Percentiles rank a stretch among this genome's conserved stretches.
phyloP scores from a whole-genome alignment of 2,113 vertebrate genomes.

The Carettochelys insculpta region DNA sequence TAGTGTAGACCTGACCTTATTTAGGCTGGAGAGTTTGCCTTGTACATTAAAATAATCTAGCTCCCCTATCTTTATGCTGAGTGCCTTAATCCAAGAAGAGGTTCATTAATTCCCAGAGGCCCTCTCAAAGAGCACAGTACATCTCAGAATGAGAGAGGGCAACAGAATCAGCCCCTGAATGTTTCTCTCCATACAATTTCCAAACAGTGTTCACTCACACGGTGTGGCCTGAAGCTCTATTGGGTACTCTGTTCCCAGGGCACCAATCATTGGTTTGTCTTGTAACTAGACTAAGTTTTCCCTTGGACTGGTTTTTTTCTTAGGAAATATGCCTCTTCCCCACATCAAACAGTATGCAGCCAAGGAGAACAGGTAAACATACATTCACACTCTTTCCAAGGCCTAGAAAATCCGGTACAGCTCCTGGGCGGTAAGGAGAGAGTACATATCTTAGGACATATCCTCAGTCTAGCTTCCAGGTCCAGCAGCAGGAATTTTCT shows the following conservation, averaged over 20 bases:
- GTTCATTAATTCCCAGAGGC: not conserved
- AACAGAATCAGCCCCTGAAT: not conserved
- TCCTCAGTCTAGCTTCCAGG: not conserved
- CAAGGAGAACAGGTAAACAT: not conserved
- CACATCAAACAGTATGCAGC: not conserved
- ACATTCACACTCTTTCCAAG: not conserved
- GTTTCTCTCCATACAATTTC: not conserved
- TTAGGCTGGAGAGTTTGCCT: not conserved
- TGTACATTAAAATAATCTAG: not conserved
- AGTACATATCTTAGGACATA: not conserved
- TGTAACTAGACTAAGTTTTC: not conserved
- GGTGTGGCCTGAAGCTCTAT: rapidly evolving
- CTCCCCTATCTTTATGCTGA: no score
- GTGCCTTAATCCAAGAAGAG: not conserved
- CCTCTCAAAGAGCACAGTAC: not conserved
- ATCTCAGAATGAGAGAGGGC: not conserved
- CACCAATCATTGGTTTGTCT: not conserved
- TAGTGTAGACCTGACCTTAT: no score
- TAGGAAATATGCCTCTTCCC: not conserved
- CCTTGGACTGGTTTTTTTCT: not conserved
- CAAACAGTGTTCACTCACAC: not conserved
- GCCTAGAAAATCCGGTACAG: not conserved
- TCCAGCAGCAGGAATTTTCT: not conserved
- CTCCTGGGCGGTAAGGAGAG: not conserved
- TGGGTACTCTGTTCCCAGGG: not conserved